phyloP scores from a whole-genome alignment of 2,888 invertebrate genomes.

The Caenorhabditis sulstoni region DNA sequence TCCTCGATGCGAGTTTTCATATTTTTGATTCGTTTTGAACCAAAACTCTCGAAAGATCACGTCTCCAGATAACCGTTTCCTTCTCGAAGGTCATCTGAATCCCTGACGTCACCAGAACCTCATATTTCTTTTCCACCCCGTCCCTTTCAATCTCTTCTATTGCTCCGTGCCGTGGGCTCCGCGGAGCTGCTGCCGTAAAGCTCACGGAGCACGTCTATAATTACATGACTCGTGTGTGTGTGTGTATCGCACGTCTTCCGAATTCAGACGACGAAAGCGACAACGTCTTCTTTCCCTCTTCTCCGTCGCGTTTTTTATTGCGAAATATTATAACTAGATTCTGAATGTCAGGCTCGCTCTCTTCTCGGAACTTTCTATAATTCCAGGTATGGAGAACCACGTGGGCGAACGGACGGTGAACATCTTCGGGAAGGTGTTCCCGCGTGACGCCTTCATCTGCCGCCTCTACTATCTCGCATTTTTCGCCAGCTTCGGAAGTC shows the following conservation, averaged over 20 bases:
- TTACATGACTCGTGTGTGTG: slow-evolving; percentile 36
- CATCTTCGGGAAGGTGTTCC: slow-evolving; percentile 82
- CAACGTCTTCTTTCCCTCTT: neutral
- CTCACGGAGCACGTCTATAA: slow-evolving; percentile 36
- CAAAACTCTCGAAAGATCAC: too few species aligned
- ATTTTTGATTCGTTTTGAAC: too few species aligned
- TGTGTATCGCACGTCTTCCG: slow-evolving; percentile 6
- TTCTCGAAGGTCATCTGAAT: too few species aligned
- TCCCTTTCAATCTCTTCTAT: neutral
- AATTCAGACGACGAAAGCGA: too few species aligned
- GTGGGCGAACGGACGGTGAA: slow-evolving; percentile 73
- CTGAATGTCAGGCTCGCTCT: neutral
- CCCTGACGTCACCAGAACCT: too few species aligned
- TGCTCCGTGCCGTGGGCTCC: neutral
- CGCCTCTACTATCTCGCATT: slow-evolving; percentile 99
- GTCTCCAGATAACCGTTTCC: too few species aligned
- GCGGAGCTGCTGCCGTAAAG: neutral
- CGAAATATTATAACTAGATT: neutral
- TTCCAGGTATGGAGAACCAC: slow-evolving; percentile 70
- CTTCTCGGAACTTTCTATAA: neutral
- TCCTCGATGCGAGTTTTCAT: too few species aligned
- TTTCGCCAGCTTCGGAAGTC: slow-evolving; percentile 97
- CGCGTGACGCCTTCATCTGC: slow-evolving; percentile 93
- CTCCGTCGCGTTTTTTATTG: slow-evolving; percentile 3
- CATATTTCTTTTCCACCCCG: neutral